A percentile compares a stretch with the other conserved stretches of the same genome.
Evolutionary conservation across 2,888 invertebrate genomes (phyloP).

Genomic region (Synanthedon tipuliformis): DNA sequence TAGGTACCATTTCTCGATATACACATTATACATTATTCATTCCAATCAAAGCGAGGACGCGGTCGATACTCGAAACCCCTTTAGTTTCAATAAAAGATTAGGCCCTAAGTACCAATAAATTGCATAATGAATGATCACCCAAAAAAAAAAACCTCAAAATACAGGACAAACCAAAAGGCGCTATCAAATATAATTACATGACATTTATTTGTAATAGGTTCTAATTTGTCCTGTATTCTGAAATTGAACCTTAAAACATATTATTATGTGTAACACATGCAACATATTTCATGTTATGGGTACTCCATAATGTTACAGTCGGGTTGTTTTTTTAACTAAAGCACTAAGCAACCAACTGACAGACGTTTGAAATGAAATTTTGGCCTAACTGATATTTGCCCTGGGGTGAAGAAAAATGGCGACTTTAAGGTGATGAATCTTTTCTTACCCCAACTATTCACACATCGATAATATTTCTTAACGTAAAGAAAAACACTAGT

Average conservation of each 20-base stretch:
- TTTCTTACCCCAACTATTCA: constrained; percentile 6
- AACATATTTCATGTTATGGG: neutral
- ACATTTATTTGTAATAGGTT: too few relatives aligned
- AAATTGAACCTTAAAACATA: constrained; percentile 15
- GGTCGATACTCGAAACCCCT: neutral
- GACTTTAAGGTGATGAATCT: too few relatives aligned
- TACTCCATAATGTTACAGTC: neutral
- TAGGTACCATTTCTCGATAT: constrained; percentile 26
- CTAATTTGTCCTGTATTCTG: too few relatives aligned
- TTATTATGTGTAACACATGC: neutral
- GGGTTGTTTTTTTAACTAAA: too few relatives aligned
- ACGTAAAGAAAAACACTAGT: neutral
- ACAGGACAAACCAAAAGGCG: too few relatives aligned
- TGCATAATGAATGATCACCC: neutral
- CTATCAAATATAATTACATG: too few relatives aligned
- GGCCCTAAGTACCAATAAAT: constrained; percentile 49
- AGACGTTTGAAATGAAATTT: too few relatives aligned
- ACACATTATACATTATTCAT: constrained; percentile 16
- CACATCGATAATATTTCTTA: neutral
- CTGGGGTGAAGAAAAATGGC: too few relatives aligned
- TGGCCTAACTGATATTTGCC: too few relatives aligned
- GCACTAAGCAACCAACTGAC: too few relatives aligned
- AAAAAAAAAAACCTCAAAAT: constrained; percentile 11
- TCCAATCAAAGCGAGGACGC: constrained; percentile 15
- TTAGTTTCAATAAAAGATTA: constrained; percentile 15